Conservation (phyloP, 2,113 vertebrate species). For the Psammodynastes pulverulentus region DNA sequence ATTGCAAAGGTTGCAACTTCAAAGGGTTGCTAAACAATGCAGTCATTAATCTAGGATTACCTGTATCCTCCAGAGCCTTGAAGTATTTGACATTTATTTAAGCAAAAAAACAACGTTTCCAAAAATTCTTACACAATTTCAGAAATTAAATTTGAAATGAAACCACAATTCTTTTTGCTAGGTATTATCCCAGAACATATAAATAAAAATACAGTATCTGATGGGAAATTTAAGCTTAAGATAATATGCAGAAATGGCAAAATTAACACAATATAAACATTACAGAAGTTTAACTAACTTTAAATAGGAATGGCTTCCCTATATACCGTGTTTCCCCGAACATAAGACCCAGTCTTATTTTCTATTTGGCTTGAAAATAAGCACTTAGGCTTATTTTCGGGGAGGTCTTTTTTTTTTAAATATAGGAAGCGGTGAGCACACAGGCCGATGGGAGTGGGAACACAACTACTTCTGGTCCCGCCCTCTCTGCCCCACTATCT, state of each 20-base stretch:
- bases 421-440: too few species aligned
- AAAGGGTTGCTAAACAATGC: not conserved
- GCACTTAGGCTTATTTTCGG: too few species aligned
- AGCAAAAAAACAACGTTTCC: not conserved
- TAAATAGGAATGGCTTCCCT: not conserved
- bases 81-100: not conserved
- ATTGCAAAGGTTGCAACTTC: not conserved
- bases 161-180: not conserved
- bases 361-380: too few species aligned
- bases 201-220: not conserved
- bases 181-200: not conserved
- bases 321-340: not conserved
- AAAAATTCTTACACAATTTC: not conserved
- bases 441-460: too few species aligned
- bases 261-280: not conserved
- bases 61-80: not conserved
- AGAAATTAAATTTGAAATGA: not conserved
- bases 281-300: not conserved
- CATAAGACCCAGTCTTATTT: too few species aligned
- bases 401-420: too few species aligned
- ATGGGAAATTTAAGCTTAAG: not conserved
- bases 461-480: too few species aligned
- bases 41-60: not conserved
- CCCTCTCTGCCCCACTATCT: too few species aligned
- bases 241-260: not conserved